Base-by-base conservation (phyloP, 2,797 vertebrate genomes). In the Pipistrellus nathusii region DNA sequence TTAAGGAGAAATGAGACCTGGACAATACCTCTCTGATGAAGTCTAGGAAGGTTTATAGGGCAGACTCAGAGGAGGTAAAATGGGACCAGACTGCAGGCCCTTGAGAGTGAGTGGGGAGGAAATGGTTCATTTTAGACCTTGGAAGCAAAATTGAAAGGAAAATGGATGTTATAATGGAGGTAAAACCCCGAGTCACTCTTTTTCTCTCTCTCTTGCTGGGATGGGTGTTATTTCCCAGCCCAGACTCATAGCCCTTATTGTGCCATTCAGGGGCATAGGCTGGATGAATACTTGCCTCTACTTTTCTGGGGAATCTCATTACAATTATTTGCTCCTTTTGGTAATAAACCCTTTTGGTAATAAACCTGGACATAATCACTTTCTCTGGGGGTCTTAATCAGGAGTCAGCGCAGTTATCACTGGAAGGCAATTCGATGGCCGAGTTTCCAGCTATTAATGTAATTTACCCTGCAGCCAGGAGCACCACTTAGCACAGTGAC, bases 261-360 rank as follows among this genome's bases (percentile, higher is more conserved):
- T 57, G 44, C 3, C 32, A 55, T 10, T 32, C 38, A 88, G 51
- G 6, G 21, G 3, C 27, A 44, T 0, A 0, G 32, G 38, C 25
- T 75, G 23, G 62, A 41, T 30, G 25, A 57, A 14, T 30, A 2
- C 8, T 73, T 66, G 18, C 32, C 46, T 69, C 10, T 18, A 64
- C 14, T 78, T 71, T 51, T 38, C 55, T 32, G 5, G 9, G 38
- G 2, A 27, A 5, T 35, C 46, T 35, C 66, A 87, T 27, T 64
- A 75, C 38, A 64, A 32, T 81, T 51, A 84, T 87, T 76, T 88
- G 14, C 9, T 83, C 41, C 55, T 62, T 71, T 75, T 20, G 38
- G 66, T 3, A 57, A 69, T 80, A 64, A 68, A 71, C 5, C 41
- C 55, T 62, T 71, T 75, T 20, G 38, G 66, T 3, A 57, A 69